phyloP scores from a whole-genome alignment of 2,797 vertebrate genomes.

The Halcyon chelicuti region DNA sequence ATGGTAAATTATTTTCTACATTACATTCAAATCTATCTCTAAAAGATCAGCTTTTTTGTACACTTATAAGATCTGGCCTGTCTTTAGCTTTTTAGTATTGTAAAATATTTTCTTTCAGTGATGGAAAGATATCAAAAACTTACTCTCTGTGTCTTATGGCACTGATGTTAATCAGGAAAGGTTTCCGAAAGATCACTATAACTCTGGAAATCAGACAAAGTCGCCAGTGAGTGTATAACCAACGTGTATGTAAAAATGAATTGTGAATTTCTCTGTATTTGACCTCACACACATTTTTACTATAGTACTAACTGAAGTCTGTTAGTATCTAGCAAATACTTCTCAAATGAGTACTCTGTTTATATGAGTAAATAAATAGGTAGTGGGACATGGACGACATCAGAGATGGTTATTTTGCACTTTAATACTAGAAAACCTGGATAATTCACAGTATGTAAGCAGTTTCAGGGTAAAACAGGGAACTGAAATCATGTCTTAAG shows the following conservation, averaged over 20 bases:
- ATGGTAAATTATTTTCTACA: constrained; percentile 14
- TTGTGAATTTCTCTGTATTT: not conserved
- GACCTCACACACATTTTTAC: not conserved
- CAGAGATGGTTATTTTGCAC: not conserved
- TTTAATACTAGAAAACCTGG: not conserved
- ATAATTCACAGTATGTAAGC: not conserved
- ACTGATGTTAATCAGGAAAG: not conserved
- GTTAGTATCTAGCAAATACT: not conserved
- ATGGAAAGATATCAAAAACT: not conserved
- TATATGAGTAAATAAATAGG: not conserved
- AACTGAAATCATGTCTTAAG: not conserved
- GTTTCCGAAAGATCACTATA: not conserved
- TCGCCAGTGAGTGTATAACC: not conserved
- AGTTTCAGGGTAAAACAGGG: not conserved
- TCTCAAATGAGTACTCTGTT: not conserved
- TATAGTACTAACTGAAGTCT: not conserved
- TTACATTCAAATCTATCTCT: not conserved
- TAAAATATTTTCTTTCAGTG: not conserved
- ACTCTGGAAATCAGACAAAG: not conserved
- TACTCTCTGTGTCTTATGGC: not conserved
- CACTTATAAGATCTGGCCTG: not conserved
- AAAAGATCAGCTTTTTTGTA: not conserved
- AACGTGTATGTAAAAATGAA: not conserved
- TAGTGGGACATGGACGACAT: not conserved
- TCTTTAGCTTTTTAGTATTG: not conserved